Base-by-base conservation (phyloP, 2,113 vertebrate species). In the Boulengeromyrus knoepffleri region DNA sequence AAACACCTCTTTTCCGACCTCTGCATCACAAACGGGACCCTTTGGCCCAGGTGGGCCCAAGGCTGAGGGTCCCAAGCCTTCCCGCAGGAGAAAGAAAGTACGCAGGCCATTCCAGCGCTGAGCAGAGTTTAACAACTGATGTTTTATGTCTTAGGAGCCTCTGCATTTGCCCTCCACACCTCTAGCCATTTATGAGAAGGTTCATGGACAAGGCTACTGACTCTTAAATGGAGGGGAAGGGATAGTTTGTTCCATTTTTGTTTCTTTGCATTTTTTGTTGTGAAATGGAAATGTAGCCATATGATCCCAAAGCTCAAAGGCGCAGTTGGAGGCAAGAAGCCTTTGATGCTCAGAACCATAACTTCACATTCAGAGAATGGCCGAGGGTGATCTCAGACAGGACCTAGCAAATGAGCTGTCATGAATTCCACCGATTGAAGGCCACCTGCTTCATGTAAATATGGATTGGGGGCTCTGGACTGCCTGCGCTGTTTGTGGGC, bases 21-120 rank as follows among this genome's bases (percentile, higher is more conserved):
- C 96, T 0, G 91, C 95, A 4, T 92, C 95, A 52, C 94, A 93
- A n/a, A 93, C 96, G 0, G 92, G 94, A 47, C 95, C 97, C 58
- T 97, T 94, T 91, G 93, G 95, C 24, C 93, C 95, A 0, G 94
- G 94, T 90, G 95, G 85, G 92, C 93, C 74, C 47, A 95, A 94
- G 94, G 90, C 93, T 1, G 96, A 96, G 24, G 95, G 96, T 8
- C 93, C 96, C 9, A 98, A 97, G 93, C 95, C 96, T 2, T 94
- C 95, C 0, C 95, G 97, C 58, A 93, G 97, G 91, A 96, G 96
- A 94, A 98, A 97, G 95, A 98, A 98, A 94, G 95, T 97, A 47
- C 97, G 97, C 42, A 97, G 97, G 93, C 97, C 97, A 31, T 97
- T 98, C 92, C 98, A 97, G 92, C 97, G 96, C 93, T 98, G 97